These are phyloP conservation scores for Oscheius myriophilus DNA, from an alignment of 2,888 invertebrate genomes.

Conservation along the genomic window DNA sequence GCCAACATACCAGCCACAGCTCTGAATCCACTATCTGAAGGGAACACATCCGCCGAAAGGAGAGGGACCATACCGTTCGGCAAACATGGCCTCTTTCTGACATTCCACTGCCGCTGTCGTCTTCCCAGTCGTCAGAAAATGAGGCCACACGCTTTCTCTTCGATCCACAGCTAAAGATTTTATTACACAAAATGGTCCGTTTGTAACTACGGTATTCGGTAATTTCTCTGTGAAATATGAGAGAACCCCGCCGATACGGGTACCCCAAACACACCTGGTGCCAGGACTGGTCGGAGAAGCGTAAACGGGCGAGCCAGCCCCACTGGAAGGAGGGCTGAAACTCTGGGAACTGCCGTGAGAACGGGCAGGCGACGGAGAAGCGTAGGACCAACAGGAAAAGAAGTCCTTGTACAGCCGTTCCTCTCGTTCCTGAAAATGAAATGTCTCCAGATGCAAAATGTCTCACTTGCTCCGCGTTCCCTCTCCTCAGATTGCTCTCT, in stretches of 20 bases:
- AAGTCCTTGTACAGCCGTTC: constrained; percentile 43
- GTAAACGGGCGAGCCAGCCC: constrained; percentile 15
- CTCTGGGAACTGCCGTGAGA: constrained; percentile 33
- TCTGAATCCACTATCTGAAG: constrained; percentile 52
- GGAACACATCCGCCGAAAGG: constrained; percentile 19
- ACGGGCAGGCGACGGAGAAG: constrained; percentile 35
- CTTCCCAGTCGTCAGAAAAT: background rate
- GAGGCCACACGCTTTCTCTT: no score
- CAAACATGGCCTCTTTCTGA: constrained; percentile 23
- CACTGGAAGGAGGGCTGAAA: constrained; percentile 34
- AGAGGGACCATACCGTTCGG: constrained; percentile 23
- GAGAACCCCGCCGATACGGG: no score
- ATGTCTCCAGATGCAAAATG: background rate
- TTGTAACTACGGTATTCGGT: no score
- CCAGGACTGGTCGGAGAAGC: background rate
- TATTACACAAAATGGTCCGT: no score
- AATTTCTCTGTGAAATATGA: no score
- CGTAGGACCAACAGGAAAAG: constrained; percentile 42
- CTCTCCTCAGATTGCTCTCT: constrained; percentile 10
- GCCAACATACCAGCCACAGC: constrained; percentile 49
- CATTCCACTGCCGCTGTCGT: constrained; percentile 4
- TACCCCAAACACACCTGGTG: background rate
- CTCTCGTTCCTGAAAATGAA: background rate
- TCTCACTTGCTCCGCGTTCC: background rate
- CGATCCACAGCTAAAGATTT: no score